A percentile compares a stretch with the other conserved stretches of the same genome.
These are phyloP conservation scores for Brienomyrus longianalis DNA, from an alignment of 2,113 vertebrate genomes.

Conservation along the genomic window DNA sequence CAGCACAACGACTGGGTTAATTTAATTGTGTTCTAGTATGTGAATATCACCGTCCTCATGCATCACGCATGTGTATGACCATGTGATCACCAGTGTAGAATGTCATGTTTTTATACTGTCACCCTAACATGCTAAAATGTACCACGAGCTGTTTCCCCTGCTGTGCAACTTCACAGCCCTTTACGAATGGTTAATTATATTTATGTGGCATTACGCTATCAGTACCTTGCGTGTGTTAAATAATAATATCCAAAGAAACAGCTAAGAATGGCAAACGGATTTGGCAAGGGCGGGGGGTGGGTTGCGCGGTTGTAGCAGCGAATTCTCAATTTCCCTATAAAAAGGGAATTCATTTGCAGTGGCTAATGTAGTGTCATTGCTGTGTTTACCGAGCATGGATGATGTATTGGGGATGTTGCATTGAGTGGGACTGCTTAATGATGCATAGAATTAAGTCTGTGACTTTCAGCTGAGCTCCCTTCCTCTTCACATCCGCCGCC, in stretches of 20 bases:
- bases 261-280: constrained; percentile 25
- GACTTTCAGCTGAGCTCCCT: constrained; percentile 90
- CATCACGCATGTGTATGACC: background rate
- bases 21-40: background rate
- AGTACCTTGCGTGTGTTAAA: background rate
- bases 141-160: background rate
- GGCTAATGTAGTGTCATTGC: constrained; percentile 96
- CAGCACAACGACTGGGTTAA: background rate
- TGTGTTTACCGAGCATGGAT: constrained; percentile 96
- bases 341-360: constrained; percentile 98
- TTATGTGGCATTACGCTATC: background rate
- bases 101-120: background rate
- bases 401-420: constrained; percentile 94
- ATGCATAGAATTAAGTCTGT: constrained; percentile 97
- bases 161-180: background rate
- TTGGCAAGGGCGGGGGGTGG: constrained; percentile 44
- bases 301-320: constrained; percentile 47
- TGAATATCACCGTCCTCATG: background rate
- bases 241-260: background rate
- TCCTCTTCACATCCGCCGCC: constrained; percentile 46
- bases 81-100: background rate
- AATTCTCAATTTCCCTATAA: constrained; percentile 94
- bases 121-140: background rate
- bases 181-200: background rate
- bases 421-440: constrained; percentile 96